phyloP scores from a whole-genome alignment of 2,888 invertebrate genomes.

The Plutella xylostella region DNA sequence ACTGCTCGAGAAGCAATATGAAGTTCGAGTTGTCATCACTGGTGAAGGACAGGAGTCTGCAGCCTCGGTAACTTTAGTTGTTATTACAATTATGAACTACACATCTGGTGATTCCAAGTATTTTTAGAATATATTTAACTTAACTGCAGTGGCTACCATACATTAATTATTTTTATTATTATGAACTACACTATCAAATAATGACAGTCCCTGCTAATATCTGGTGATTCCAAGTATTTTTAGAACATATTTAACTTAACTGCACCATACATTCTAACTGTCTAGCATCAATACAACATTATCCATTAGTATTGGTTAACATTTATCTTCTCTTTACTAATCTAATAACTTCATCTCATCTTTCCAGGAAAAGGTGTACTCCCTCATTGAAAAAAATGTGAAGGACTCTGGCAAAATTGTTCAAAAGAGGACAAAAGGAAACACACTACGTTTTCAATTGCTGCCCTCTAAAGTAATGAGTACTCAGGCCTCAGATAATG shows the following conservation, averaged over 20 bases:
- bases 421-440: slow-evolving; percentile 74
- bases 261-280: too few species aligned
- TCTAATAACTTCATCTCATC: not conserved
- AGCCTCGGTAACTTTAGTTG: too few species aligned
- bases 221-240: too few species aligned
- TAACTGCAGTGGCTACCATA: not conserved
- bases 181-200: too few species aligned
- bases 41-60: slow-evolving; percentile 37
- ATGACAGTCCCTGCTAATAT: too few species aligned
- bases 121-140: not conserved
- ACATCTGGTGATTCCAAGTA: too few species aligned
- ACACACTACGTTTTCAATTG: slow-evolving; percentile 72
- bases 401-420: slow-evolving; percentile 66
- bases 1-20: slow-evolving; percentile 74
- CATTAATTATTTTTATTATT: not conserved
- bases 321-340: too few species aligned
- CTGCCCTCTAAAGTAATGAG: slow-evolving; percentile 49
- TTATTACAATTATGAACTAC: too few species aligned
- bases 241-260: too few species aligned
- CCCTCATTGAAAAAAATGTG: slow-evolving; percentile 63
- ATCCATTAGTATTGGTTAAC: too few species aligned
- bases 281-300: too few species aligned
- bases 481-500: slow-evolving; percentile 12
- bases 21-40: slow-evolving; percentile 71
- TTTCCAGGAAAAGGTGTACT: slow-evolving; percentile 71